These are phyloP conservation scores for Malacoraja senta DNA, from an alignment of 2,797 vertebrate species.

Conservation along the genomic window DNA sequence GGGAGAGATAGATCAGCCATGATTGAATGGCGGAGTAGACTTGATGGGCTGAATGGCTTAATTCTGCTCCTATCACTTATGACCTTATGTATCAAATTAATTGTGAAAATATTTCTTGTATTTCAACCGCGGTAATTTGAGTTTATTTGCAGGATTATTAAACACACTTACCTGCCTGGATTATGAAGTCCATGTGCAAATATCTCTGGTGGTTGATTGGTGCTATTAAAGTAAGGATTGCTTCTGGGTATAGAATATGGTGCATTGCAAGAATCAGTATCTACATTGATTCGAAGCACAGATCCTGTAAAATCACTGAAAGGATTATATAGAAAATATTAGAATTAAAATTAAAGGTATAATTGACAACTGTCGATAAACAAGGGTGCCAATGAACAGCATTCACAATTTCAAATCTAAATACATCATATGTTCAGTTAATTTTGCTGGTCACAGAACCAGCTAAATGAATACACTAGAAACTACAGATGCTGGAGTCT, in stretches of 20 bases:
- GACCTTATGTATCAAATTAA: background rate
- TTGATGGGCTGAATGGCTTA: no score
- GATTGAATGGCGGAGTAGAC: no score
- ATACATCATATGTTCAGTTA: background rate
- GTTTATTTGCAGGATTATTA: conserved; percentile 13
- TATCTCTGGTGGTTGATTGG: conserved; percentile 95
- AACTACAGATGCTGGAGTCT: no score
- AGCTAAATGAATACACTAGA: background rate
- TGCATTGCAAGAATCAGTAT: conserved; percentile 75
- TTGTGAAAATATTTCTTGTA: background rate
- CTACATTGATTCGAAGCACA: conserved; percentile 82
- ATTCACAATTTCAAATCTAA: background rate
- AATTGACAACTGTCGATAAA: background rate
- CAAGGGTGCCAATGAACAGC: background rate
- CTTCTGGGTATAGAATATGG: conserved; percentile 82
- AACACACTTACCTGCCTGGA: conserved; percentile 83
- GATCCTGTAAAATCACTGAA: conserved; percentile 96
- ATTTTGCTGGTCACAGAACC: background rate
- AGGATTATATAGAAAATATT: conserved; percentile 36
- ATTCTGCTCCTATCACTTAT: no score
- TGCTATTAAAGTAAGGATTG: conserved; percentile 98
- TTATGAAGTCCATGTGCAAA: conserved; percentile 93
- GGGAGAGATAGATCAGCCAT: no score
- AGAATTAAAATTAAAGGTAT: background rate
- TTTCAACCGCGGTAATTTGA: background rate